Percentiles rank a stretch among this genome's conserved stretches.
Evolutionary conservation across 2,797 vertebrate genomes (phyloP).

Genomic region (Euthynnus affinis): DNA sequence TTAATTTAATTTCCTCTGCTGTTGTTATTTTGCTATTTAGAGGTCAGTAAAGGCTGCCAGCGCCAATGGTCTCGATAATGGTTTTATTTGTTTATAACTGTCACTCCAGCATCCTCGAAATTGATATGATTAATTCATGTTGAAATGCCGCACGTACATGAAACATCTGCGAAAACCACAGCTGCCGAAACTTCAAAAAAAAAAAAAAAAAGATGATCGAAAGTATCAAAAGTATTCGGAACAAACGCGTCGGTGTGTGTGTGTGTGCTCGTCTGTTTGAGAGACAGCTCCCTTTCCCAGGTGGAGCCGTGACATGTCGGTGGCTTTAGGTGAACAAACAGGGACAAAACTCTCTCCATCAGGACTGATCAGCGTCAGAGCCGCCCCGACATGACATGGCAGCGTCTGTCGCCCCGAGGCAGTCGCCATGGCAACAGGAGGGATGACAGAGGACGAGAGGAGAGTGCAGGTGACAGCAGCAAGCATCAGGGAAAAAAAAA

Average conservation of each 20-base stretch:
- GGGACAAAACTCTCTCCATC: constrained; percentile 83
- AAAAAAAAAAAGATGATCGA: background rate
- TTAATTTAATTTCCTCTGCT: no score
- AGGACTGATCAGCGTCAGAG: constrained; percentile 81
- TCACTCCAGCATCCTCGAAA: background rate
- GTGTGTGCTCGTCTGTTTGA: constrained; percentile 29
- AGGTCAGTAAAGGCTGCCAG: no score
- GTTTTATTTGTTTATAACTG: no score
- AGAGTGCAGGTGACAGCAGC: constrained; percentile 53
- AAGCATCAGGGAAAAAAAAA: background rate
- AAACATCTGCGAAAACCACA: background rate
- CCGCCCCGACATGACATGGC: constrained; percentile 66
- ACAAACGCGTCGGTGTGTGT: background rate
- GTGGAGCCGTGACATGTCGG: constrained; percentile 67
- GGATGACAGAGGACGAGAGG: constrained; percentile 62
- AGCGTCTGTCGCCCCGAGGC: constrained; percentile 80
- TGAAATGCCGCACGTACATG: background rate
- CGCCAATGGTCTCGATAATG: no score
- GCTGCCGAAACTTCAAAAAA: background rate
- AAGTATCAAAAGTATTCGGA: background rate
- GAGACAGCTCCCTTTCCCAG: constrained; percentile 58
- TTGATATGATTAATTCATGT: background rate
- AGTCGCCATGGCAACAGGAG: constrained; percentile 52
- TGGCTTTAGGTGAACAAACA: constrained; percentile 83
- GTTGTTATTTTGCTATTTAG: no score